These are phyloP conservation scores for Listronotus oregonensis DNA, from an alignment of 1,140 invertebrate species.

Conservation along the genomic window DNA sequence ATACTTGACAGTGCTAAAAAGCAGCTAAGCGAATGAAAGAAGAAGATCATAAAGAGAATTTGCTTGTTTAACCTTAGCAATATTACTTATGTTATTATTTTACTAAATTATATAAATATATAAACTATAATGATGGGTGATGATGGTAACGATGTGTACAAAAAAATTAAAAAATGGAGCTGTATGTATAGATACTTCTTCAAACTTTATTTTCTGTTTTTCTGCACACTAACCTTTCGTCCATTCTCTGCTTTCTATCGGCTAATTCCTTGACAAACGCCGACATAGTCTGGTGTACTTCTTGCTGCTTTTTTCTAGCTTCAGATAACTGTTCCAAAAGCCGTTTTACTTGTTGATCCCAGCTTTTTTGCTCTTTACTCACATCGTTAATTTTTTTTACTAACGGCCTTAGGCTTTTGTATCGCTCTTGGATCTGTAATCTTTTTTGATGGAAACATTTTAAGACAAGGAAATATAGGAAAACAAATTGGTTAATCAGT, in stretches of 20 bases:
- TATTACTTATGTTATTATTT: no score
- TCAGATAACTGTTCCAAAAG: conserved; percentile 44
- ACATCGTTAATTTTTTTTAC: conserved; percentile 49
- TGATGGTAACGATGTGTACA: no score
- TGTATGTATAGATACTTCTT: no score
- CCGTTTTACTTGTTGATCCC: conserved; percentile 45
- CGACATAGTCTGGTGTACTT: conserved; percentile 43
- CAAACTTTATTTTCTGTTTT: background rate
- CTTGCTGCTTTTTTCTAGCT: conserved; percentile 37
- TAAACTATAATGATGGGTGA: no score
- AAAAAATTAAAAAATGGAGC: no score
- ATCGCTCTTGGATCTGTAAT: conserved; percentile 55
- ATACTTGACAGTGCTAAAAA: no score
- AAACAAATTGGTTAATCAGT: conserved; percentile 9
- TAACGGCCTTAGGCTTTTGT: conserved; percentile 51
- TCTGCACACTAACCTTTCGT: conserved; percentile 45
- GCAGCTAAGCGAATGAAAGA: no score
- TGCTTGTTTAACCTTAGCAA: no score
- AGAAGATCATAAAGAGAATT: no score
- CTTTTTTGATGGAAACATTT: conserved; percentile 41
- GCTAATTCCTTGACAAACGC: conserved; percentile 43
- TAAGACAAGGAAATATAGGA: conserved; percentile 3
- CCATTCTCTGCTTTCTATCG: conserved; percentile 43
- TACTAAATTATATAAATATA: no score
- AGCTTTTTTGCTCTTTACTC: conserved; percentile 45